phyloP scores from a whole-genome alignment of 1,140 invertebrate genomes.

The Condylostylus longicornis region DNA sequence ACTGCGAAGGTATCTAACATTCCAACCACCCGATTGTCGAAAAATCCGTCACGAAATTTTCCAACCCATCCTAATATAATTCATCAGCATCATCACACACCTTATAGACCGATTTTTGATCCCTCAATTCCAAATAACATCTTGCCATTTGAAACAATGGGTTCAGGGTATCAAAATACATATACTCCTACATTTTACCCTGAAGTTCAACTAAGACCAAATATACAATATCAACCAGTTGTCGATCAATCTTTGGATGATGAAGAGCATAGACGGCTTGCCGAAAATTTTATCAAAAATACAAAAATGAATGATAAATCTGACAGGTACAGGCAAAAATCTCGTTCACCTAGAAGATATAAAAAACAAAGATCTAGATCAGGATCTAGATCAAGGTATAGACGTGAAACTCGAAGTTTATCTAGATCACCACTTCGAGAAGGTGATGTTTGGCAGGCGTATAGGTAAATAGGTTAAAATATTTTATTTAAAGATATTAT shows the following conservation, averaged over 20 bases:
- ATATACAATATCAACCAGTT: too few relatives aligned
- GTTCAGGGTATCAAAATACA: too few relatives aligned
- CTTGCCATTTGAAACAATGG: too few relatives aligned
- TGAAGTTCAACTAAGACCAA: too few relatives aligned
- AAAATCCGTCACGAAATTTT: too few relatives aligned
- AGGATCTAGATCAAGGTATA: constrained; percentile 6
- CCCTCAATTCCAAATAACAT: neutral
- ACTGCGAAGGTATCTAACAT: too few relatives aligned
- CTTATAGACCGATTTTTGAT: neutral
- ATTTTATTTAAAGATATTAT: too few relatives aligned
- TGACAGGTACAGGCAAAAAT: constrained; percentile 12
- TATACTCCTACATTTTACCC: too few relatives aligned
- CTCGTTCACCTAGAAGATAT: constrained; percentile 10
- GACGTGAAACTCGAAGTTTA: constrained; percentile 6
- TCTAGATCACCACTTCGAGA: constrained; percentile 20
- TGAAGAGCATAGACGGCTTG: constrained; percentile 22
- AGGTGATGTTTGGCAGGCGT: constrained; percentile 23
- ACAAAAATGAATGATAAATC: constrained; percentile 5
- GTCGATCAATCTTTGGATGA: constrained; percentile 14
- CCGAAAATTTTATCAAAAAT: constrained; percentile 19
- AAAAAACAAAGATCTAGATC: constrained; percentile 6
- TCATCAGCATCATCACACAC: neutral
- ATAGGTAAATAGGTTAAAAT: constrained; percentile 23
- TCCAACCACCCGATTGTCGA: too few relatives aligned
- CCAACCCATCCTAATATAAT: too few relatives aligned